A percentile compares a stretch with the other conserved stretches of the same genome.
Conservation (phyloP, 1,140 invertebrate genomes). For the Scylla paramamosain region DNA sequence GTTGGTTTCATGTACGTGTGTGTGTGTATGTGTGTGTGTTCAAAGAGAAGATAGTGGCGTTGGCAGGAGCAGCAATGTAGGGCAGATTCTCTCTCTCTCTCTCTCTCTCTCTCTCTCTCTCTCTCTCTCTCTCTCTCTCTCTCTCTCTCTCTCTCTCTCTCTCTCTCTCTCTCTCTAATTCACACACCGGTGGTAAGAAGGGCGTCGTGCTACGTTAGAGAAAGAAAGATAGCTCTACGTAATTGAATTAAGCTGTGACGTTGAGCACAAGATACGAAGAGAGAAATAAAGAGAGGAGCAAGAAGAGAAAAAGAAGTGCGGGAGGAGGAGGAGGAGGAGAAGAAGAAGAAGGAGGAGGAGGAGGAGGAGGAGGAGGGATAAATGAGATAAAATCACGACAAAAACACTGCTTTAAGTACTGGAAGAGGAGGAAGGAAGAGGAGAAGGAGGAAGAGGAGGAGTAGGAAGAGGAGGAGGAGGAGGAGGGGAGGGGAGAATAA, state of each 20-base stretch:
- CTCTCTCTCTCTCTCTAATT: too few relatives aligned
- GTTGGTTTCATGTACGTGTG: too few relatives aligned
- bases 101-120: too few relatives aligned
- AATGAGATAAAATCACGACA: neutral
- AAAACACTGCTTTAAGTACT: neutral
- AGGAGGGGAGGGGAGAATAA: neutral
- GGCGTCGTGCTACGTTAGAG: neutral
- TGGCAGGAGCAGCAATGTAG: too few relatives aligned
- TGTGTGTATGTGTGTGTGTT: too few relatives aligned
- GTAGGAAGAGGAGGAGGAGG: neutral
- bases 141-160: too few relatives aligned
- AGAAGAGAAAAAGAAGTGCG: neutral
- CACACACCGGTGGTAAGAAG: too few relatives aligned
- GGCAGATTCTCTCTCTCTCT: too few relatives aligned
- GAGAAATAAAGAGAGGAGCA: neutral
- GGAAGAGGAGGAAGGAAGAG: neutral
- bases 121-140: too few relatives aligned
- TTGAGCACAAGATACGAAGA: neutral
- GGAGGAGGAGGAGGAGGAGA: neutral
- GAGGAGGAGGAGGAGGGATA: neutral
- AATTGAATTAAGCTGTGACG: neutral
- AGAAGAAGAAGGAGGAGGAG: neutral
- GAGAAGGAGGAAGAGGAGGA: neutral
- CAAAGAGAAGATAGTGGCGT: too few relatives aligned
- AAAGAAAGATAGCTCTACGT: conserved; percentile 14